phyloP scores from a whole-genome alignment of 2,797 vertebrate species.

The Xenentodon cancila region DNA sequence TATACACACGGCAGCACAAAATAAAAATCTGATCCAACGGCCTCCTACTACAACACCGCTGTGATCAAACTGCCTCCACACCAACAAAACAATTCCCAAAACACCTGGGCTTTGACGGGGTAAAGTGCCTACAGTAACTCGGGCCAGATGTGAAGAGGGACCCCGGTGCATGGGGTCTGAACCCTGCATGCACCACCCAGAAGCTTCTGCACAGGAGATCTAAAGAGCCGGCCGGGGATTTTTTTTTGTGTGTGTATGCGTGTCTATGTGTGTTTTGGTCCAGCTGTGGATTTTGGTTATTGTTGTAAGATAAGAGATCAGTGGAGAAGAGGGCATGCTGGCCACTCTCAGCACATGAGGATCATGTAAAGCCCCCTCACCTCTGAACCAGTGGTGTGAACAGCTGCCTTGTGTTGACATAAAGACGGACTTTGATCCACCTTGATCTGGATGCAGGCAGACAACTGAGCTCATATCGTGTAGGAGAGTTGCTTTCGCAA shows the following conservation, averaged over 20 bases:
- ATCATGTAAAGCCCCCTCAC: constrained; percentile 77
- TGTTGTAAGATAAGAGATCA: constrained; percentile 75
- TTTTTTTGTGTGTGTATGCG: background rate
- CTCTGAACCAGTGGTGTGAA: constrained; percentile 74
- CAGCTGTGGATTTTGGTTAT: constrained; percentile 70
- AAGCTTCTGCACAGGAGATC: constrained; percentile 68
- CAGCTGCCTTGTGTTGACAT: constrained; percentile 76
- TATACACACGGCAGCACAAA: constrained; percentile 21
- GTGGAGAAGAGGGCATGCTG: constrained; percentile 57
- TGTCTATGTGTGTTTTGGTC: constrained; percentile 52
- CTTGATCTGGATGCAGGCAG: constrained; percentile 64
- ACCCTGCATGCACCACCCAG: constrained; percentile 62
- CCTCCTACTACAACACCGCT: constrained; percentile 31
- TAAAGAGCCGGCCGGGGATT: constrained; percentile 40
- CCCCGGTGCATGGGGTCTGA: constrained; percentile 58
- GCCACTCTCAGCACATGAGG: constrained; percentile 72
- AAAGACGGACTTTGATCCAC: constrained; percentile 75
- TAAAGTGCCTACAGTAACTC: constrained; percentile 72
- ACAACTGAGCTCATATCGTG: constrained; percentile 34
- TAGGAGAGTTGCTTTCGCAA: constrained; percentile 34
- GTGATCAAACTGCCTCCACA: constrained; percentile 47
- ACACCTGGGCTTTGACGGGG: constrained; percentile 67
- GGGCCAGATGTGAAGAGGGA: constrained; percentile 73
- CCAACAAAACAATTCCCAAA: constrained; percentile 67
- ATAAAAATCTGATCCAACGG: constrained; percentile 38